Conservation (phyloP, 2,888 invertebrate species). For the Neoascia interrupta region DNA sequence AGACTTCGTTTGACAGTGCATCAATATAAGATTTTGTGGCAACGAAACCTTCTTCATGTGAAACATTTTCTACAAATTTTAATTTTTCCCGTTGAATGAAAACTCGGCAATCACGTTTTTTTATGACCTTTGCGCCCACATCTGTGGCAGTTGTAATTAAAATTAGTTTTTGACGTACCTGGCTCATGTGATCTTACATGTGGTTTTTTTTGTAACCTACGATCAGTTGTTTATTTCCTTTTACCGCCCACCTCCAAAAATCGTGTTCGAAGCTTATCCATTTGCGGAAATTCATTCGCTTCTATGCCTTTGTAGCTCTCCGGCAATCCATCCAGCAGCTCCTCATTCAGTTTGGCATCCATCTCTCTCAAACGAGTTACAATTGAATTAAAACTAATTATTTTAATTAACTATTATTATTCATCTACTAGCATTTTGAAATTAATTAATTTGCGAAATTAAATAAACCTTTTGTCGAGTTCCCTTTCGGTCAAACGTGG, state of each 20-base stretch:
- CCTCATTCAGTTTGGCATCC: too few relatives aligned
- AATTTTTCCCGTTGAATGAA: too few relatives aligned
- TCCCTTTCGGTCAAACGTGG: too few relatives aligned
- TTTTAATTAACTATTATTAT: slow-evolving; percentile 26
- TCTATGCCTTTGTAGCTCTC: too few relatives aligned
- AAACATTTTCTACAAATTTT: too few relatives aligned
- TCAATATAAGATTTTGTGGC: background rate
- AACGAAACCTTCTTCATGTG: slow-evolving; percentile 19
- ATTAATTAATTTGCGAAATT: slow-evolving; percentile 47
- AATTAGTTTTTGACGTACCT: slow-evolving; percentile 16
- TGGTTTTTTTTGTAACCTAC: background rate
- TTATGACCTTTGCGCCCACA: too few relatives aligned
- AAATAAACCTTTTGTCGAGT: slow-evolving; percentile 17
- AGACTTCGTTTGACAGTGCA: too few relatives aligned
- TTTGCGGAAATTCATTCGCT: slow-evolving; percentile 28
- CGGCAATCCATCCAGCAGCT: too few relatives aligned
- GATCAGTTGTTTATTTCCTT: slow-evolving; percentile 6
- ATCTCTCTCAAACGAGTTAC: too few relatives aligned
- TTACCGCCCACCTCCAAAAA: too few relatives aligned
- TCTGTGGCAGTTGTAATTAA: slow-evolving; percentile 16
- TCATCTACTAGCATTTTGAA: slow-evolving; percentile 24
- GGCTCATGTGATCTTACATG: too few relatives aligned
- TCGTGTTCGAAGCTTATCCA: background rate
- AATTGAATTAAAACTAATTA: slow-evolving; percentile 21
- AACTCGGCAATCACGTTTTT: too few relatives aligned